phyloP scores from a whole-genome alignment of 2,888 invertebrate species.

The Teleogryllus oceanicus region DNA sequence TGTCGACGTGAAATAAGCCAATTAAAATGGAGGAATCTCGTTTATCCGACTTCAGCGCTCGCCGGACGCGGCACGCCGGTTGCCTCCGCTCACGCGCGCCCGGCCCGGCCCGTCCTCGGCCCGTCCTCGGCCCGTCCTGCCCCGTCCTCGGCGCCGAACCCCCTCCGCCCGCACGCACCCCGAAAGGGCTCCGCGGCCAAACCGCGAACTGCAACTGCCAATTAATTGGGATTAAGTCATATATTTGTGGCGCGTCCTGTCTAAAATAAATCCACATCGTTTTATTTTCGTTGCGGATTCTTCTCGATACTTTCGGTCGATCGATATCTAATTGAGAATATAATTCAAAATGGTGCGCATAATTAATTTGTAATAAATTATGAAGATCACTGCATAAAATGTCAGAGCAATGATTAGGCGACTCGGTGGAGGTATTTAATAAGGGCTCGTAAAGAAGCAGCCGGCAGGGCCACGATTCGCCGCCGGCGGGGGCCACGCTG shows the following conservation, averaged over 20 bases:
- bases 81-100: no score
- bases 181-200: no score
- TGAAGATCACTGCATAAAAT: slow-evolving; percentile 9
- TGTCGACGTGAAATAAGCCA: slow-evolving; percentile 1
- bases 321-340: not conserved
- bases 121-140: no score
- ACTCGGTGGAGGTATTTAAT: not conserved
- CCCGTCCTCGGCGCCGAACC: no score
- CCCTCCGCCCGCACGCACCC: no score
- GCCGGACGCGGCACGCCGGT: not conserved
- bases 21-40: slow-evolving; percentile 18
- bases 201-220: not conserved
- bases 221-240: not conserved
- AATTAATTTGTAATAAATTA: slow-evolving; percentile 18
- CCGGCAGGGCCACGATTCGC: not conserved
- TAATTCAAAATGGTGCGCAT: not conserved
- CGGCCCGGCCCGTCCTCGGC: no score
- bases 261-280: not conserved
- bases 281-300: not conserved
- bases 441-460: not conserved
- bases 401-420: not conserved
- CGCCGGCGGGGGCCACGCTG: not conserved
- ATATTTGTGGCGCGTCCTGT: not conserved
- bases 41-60: not conserved
- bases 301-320: not conserved